Evolutionary conservation across 2,888 invertebrate species (phyloP).

Genomic region (Scrobipalpa atriplicella): DNA sequence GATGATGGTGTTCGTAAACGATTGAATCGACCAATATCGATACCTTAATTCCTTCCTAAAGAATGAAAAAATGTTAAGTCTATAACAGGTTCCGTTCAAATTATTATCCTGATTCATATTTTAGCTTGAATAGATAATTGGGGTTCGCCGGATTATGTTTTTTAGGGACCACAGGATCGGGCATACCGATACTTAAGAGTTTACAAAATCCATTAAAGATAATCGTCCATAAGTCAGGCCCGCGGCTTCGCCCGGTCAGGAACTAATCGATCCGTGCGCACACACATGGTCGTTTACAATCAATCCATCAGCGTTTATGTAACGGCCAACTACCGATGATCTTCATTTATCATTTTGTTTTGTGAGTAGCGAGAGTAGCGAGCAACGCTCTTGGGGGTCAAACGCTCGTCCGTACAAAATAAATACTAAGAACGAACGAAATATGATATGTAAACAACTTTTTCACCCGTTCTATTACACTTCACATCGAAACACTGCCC

Average conservation of each 20-base stretch:
- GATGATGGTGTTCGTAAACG: constrained; percentile 14
- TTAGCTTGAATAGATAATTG: constrained; percentile 64
- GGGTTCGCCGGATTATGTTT: constrained; percentile 58
- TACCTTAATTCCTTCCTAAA: neutral
- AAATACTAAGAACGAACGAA: constrained; percentile 61
- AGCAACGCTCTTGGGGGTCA: constrained; percentile 73
- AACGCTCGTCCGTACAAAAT: constrained; percentile 55
- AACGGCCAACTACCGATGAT: constrained; percentile 77
- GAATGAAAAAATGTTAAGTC: constrained; percentile 34
- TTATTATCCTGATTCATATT: constrained; percentile 53
- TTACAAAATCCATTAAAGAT: constrained; percentile 77
- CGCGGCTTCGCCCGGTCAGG: constrained; percentile 62
- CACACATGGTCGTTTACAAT: constrained; percentile 74
- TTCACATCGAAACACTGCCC: constrained; percentile 11
- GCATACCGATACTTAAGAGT: constrained; percentile 67
- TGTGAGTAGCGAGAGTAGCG: constrained; percentile 76
- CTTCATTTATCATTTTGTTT: constrained; percentile 81
- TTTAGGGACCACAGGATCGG: constrained; percentile 57
- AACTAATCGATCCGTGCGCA: constrained; percentile 78
- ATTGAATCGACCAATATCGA: neutral
- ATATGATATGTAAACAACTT: constrained; percentile 67
- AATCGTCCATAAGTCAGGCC: constrained; percentile 71
- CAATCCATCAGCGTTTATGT: constrained; percentile 81
- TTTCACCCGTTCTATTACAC: constrained; percentile 34
- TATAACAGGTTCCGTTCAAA: constrained; percentile 48